phyloP scores from a whole-genome alignment of 2,113 vertebrate genomes.

The Elgaria multicarinata region DNA sequence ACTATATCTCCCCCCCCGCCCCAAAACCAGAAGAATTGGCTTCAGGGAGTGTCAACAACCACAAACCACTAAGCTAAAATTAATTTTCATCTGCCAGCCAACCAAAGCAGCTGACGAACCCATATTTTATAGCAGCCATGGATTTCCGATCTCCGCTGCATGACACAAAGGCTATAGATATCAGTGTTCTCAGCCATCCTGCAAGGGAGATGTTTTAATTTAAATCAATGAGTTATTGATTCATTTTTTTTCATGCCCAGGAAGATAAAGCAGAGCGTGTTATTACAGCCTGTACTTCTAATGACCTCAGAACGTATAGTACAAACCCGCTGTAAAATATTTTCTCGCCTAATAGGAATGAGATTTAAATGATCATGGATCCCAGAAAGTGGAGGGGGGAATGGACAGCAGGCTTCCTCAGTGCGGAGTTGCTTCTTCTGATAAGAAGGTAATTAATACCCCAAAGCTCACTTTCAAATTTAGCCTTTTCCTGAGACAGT shows the following conservation, averaged over 20 bases:
- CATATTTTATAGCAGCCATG: neutral
- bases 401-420: slow-evolving; percentile 42
- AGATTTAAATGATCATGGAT: slow-evolving; percentile 50
- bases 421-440: slow-evolving; percentile 21
- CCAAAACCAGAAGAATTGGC: neutral
- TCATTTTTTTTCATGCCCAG: slow-evolving; percentile 55
- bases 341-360: slow-evolving; percentile 63
- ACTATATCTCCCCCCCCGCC: neutral
- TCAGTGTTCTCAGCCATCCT: slow-evolving; percentile 35
- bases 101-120: neutral
- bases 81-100: slow-evolving; percentile 22
- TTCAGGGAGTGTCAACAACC: slow-evolving; percentile 6
- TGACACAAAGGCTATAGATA: neutral
- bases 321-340: slow-evolving; percentile 60
- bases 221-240: slow-evolving; percentile 70
- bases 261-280: slow-evolving; percentile 53
- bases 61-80: slow-evolving; percentile 24
- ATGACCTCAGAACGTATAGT: slow-evolving; percentile 64
- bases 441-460: slow-evolving; percentile 50
- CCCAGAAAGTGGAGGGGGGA: slow-evolving; percentile 30
- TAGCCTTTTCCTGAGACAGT: slow-evolving; percentile 52
- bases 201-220: slow-evolving; percentile 64
- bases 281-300: slow-evolving; percentile 62
- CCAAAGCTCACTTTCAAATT: slow-evolving; percentile 42
- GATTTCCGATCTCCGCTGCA: neutral